Percentiles rank a stretch among this genome's conserved stretches.
phyloP scores from a whole-genome alignment of 2,797 vertebrate species.

The Ctenosaura bakeri region DNA sequence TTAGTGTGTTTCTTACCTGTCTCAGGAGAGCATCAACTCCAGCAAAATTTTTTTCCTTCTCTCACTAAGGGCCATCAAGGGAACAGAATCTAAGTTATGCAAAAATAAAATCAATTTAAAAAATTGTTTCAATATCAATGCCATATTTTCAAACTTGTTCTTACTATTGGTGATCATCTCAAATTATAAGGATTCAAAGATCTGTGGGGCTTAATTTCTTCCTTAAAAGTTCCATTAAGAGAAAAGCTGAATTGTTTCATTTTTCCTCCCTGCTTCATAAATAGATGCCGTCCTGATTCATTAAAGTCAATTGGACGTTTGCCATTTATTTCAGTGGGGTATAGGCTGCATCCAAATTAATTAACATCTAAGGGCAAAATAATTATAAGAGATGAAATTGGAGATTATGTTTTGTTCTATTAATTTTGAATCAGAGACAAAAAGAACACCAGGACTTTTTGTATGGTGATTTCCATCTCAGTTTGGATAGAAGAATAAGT shows the following conservation, averaged over 20 bases:
- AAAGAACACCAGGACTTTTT: neutral
- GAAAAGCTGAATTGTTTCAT: neutral
- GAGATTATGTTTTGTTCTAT: conserved; percentile 7
- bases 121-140: neutral
- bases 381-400: neutral
- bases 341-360: neutral
- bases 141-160: neutral
- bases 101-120: neutral
- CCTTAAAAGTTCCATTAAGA: neutral
- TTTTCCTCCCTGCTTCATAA: neutral
- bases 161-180: neutral
- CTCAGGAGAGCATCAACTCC: too few species aligned
- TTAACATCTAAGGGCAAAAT: neutral
- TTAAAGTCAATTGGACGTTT: conserved; percentile 26
- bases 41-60: too few species aligned
- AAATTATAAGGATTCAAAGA: neutral
- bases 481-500: neutral
- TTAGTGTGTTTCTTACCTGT: too few species aligned
- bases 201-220: neutral
- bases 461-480: neutral
- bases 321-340: neutral
- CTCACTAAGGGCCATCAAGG: too few species aligned
- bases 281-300: neutral
- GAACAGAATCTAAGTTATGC: neutral
- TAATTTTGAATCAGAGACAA: neutral